These are phyloP conservation scores for Limnephilus lunatus DNA, from an alignment of 2,888 invertebrate species.

Conservation along the genomic window DNA sequence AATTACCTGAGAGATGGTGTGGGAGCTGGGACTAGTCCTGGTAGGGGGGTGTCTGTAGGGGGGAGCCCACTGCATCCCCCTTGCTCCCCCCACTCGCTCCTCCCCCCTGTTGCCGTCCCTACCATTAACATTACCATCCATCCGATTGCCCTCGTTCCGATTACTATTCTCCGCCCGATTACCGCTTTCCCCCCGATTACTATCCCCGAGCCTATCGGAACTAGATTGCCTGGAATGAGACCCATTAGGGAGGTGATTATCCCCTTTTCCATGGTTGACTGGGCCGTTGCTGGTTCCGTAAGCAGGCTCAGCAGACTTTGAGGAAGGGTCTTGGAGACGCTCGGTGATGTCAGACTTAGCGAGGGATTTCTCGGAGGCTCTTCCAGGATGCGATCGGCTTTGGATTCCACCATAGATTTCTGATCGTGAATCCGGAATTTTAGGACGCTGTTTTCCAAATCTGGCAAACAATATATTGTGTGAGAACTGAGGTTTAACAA, in stretches of 20 bases:
- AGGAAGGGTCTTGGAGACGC: constrained; percentile 72
- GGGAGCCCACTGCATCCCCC: constrained; percentile 69
- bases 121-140: constrained; percentile 41
- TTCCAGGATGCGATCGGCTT: constrained; percentile 73
- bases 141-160: constrained; percentile 25
- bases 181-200: constrained; percentile 53
- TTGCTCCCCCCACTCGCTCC: constrained; percentile 50
- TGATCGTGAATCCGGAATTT: constrained; percentile 69
- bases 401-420: constrained; percentile 74
- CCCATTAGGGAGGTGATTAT: constrained; percentile 58
- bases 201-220: constrained; percentile 60
- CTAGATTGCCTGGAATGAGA: constrained; percentile 64
- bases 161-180: constrained; percentile 49
- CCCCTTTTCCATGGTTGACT: constrained; percentile 30
- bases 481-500: not conserved
- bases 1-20: constrained; percentile 64
- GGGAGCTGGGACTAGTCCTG: constrained; percentile 67
- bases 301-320: constrained; percentile 66
- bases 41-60: constrained; percentile 72
- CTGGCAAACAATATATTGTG: constrained; percentile 69
- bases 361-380: constrained; percentile 75
- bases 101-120: constrained; percentile 45
- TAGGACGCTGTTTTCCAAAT: constrained; percentile 77
- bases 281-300: constrained; percentile 52
- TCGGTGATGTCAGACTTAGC: constrained; percentile 74